Base-by-base conservation (phyloP, 2,888 invertebrate species). In the Drosophila parthenogenetica region DNA sequence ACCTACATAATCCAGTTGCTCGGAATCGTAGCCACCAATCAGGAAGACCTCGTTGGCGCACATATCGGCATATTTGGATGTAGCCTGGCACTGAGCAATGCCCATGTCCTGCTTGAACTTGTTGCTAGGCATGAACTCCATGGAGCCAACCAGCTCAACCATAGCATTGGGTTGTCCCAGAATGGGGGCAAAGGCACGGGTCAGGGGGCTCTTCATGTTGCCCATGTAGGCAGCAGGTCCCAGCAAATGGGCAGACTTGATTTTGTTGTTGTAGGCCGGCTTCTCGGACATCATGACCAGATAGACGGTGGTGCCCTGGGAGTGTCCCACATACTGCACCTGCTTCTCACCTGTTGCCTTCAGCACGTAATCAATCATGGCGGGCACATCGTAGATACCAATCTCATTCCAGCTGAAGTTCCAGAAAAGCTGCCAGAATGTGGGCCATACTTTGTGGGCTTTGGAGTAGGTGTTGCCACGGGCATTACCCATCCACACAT, bases 301-400 rank as follows among this genome's bases (percentile, higher is more conserved):
- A 77, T 95, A 94, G 85, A 95, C 93, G 0, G 97, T 95, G 0
- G 96, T 96, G 0, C 98, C 98, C 95, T 98, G 98, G 0, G 97
- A 98, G 92, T 98, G 98, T 0, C 98, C 98, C 43, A 98, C 93
- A 90, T 98, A 98, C 14, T 88, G 85, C 14, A 90, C 54, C 53
- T 90, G 62, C 3, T 58, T 17, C 46, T 87, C 68, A 2, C 83
- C 87, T 0, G 90, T 90, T 1, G 40, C 5, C 2, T 69, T 17
- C 14, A 91, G 91, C 1, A 95, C 93, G 81, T 96, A 95, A 90
- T 97, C 95, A 64, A 98, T 94, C 79, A 94, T 95, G 0, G 98
- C 96, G 11, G 98, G 98, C 58, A 98, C 90, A 92, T 99, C 99
- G 89, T 96, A 94, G 35, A 95, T 91, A 0, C 96, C 97, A 93